phyloP scores from a whole-genome alignment of 2,113 vertebrate genomes.

The Cryptotis parvus region DNA sequence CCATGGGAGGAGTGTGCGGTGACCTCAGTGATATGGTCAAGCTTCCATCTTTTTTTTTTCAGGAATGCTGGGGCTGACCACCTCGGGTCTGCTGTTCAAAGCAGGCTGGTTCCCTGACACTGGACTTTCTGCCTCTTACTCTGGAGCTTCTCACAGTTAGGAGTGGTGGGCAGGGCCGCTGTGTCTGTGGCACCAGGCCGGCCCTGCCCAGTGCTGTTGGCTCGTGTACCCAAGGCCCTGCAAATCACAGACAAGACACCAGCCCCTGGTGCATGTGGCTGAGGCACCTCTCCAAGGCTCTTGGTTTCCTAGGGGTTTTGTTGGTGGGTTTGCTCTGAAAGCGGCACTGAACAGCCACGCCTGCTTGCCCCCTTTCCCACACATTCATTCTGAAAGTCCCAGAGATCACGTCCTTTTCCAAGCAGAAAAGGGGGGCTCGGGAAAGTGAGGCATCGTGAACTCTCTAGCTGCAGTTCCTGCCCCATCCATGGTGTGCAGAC shows the following conservation, averaged over 20 bases:
- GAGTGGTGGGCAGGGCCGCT: accelerated
- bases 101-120: not conserved
- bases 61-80: not conserved
- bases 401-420: constrained; percentile 7
- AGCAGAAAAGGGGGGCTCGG: not conserved
- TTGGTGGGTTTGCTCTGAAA: not conserved
- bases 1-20: too few species aligned
- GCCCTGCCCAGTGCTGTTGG: too few species aligned
- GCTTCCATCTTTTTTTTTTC: not conserved
- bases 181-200: not conserved
- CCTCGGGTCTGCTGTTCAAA: not conserved
- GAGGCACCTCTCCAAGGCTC: not conserved
- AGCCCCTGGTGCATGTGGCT: not conserved
- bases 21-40: not conserved
- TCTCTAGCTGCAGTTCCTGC: not conserved
- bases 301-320: not conserved
- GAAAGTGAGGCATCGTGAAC: not conserved
- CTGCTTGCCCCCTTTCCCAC: not conserved
- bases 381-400: not conserved
- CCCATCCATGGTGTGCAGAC: too few species aligned
- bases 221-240: accelerated
- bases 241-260: not conserved
- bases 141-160: not conserved
- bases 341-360: not conserved
- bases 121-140: not conserved